Conservation (phyloP, 2,113 vertebrate species). For the Ctenomys sociabilis region DNA sequence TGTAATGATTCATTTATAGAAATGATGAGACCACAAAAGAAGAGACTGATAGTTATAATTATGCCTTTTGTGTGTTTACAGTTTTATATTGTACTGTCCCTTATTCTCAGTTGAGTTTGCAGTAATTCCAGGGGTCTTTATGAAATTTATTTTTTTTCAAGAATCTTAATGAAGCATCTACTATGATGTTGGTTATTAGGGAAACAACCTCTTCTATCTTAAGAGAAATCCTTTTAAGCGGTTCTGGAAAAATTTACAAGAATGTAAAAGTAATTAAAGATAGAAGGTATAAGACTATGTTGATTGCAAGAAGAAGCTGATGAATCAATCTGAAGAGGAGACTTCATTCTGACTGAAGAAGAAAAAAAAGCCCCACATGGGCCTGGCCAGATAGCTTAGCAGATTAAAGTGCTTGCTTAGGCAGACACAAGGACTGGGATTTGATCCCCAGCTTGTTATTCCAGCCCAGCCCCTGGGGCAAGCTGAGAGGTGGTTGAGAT, state of each 20-base stretch:
- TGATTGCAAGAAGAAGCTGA: background rate
- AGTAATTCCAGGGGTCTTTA: background rate
- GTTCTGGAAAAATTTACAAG: background rate
- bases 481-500: too few relatives aligned
- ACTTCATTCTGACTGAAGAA: background rate
- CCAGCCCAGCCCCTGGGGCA: too few relatives aligned
- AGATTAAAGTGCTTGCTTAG: too few relatives aligned
- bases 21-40: constrained; percentile 14
- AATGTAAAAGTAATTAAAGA: background rate
- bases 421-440: too few relatives aligned
- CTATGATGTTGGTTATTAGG: background rate
- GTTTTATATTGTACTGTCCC: constrained; percentile 12
- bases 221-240: background rate
- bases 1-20: background rate
- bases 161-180: constrained; percentile 20
- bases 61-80: background rate
- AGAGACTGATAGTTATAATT: constrained; percentile 41
- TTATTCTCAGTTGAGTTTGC: constrained; percentile 1
- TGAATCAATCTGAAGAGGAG: background rate
- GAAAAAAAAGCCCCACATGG: background rate
- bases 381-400: too few relatives aligned
- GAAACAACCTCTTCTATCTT: background rate
- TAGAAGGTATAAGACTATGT: background rate
- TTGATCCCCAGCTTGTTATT: too few relatives aligned
- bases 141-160: constrained; percentile 44